phyloP scores from a whole-genome alignment of 2,888 invertebrate species.

The Phortica magna region DNA sequence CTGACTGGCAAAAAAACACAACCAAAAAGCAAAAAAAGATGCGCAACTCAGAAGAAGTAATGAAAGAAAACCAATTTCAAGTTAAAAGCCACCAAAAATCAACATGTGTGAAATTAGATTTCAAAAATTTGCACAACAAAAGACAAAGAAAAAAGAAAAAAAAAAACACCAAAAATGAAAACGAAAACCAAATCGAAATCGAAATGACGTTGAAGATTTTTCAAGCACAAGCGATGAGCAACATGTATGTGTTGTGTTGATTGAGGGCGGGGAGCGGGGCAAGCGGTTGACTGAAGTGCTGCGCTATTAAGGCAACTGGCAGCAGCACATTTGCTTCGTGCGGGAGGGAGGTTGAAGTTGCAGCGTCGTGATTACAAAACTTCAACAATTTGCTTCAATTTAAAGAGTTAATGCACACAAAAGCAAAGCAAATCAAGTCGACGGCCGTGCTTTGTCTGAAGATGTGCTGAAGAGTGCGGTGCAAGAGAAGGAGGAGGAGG shows the following conservation, averaged over 20 bases:
- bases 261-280: background rate
- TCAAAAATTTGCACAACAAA: slow-evolving; percentile 6
- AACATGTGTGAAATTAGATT: slow-evolving; percentile 58
- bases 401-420: slow-evolving; percentile 38
- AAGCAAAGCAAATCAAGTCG: slow-evolving; percentile 14
- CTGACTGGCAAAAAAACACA: slow-evolving; percentile 8
- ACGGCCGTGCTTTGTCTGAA: slow-evolving; percentile 10
- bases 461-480: background rate
- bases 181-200: slow-evolving; percentile 31
- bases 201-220: slow-evolving; percentile 22
- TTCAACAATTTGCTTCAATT: slow-evolving; percentile 64
- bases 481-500: background rate
- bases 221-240: too few species aligned
- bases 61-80: slow-evolving; percentile 37
- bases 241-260: too few species aligned
- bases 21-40: slow-evolving; percentile 25
- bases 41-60: slow-evolving; percentile 35
- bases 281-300: background rate
- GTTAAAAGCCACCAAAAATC: slow-evolving; percentile 50
- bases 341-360: background rate
- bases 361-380: slow-evolving; percentile 60
- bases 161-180: background rate
- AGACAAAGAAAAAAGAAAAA: background rate
- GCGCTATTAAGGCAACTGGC: background rate
- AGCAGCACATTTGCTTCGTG: background rate